Conservation (phyloP, 92 coral and sea anemone genomes). For the Palythoa grandis region DNA sequence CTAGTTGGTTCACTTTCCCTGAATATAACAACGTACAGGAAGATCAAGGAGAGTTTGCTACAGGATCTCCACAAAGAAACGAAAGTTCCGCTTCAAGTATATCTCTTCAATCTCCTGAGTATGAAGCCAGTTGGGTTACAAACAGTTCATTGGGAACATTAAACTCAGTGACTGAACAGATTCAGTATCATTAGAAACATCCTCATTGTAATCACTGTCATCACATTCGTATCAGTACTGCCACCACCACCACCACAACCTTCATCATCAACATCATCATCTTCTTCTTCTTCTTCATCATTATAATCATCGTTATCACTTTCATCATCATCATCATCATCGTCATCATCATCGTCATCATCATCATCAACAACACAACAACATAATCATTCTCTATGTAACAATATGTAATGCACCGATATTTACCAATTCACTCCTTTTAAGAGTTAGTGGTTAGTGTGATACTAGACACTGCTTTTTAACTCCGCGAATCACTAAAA, state of each 20-base stretch:
- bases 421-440: too few species aligned
- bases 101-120: slow-evolving; percentile 22
- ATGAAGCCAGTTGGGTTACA: slow-evolving; percentile 14
- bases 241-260: background rate
- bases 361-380: background rate
- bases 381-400: too few species aligned
- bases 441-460: too few species aligned
- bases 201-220: background rate
- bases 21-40: background rate
- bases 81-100: slow-evolving; percentile 7
- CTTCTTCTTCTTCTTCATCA: background rate
- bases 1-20: background rate
- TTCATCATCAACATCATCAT: background rate
- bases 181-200: background rate
- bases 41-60: background rate
- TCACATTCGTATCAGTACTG: background rate
- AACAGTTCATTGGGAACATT: background rate
- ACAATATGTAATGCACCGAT: too few species aligned
- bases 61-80: slow-evolving; percentile 14
- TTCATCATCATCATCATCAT: too few species aligned
- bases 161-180: background rate
- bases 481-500: too few species aligned
- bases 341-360: background rate
- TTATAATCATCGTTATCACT: background rate
- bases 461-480: too few species aligned